Conservation (phyloP, 2,888 invertebrate species). For the Lochmaea crataegi region DNA sequence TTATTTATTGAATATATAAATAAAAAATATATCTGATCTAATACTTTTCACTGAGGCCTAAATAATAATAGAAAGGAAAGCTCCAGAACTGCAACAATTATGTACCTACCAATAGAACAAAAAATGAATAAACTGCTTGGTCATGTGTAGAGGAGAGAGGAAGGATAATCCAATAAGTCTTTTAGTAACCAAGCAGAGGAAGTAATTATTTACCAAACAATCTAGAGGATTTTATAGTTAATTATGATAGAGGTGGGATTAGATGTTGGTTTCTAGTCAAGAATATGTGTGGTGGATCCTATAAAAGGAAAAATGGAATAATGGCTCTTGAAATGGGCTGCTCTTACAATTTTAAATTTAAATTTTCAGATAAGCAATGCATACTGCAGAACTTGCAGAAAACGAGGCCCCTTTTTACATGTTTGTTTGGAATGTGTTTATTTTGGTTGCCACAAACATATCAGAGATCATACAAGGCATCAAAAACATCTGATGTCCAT, state of each 20-base stretch:
- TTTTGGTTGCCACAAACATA: constrained; percentile 93
- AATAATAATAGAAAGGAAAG: no score
- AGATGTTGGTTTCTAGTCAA: background rate
- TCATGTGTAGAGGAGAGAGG: no score
- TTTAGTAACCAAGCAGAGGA: no score
- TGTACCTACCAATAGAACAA: no score
- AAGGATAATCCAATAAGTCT: no score
- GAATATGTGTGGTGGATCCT: background rate
- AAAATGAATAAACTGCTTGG: no score
- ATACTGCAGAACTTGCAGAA: constrained; percentile 84
- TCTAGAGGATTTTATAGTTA: background rate
- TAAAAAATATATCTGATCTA: no score
- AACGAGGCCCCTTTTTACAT: constrained; percentile 82
- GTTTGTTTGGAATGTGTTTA: constrained; percentile 92
- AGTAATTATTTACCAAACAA: no score
- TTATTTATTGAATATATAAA: background rate
- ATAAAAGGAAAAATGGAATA: background rate
- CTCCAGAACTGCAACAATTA: no score
- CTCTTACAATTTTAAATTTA: background rate
- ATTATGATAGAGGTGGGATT: background rate
- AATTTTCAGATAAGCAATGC: constrained; percentile 48
- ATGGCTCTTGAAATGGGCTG: no score
- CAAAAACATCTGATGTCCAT: constrained; percentile 88
- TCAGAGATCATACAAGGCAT: constrained; percentile 84
- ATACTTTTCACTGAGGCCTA: no score